Conservation (phyloP, 2,113 vertebrate genomes). For the Poeciliopsis prolifica region DNA sequence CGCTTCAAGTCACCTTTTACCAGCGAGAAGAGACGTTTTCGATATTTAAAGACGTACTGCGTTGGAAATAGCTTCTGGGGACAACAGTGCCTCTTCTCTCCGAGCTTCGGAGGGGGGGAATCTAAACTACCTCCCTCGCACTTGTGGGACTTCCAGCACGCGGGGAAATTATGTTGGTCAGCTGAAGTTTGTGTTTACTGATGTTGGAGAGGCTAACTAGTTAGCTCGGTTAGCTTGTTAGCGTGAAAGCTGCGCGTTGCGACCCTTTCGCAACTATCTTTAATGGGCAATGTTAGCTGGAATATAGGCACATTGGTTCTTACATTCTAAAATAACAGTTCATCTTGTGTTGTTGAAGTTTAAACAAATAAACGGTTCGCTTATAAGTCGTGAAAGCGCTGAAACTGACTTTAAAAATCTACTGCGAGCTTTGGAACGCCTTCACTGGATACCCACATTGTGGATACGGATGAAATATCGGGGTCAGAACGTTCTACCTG, state of each 20-base stretch:
- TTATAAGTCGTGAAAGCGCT: not conserved
- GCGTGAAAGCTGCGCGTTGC: conserved; percentile 42
- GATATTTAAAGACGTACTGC: conserved; percentile 31
- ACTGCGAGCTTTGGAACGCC: no score
- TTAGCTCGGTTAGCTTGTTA: conserved; percentile 68
- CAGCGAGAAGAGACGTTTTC: conserved; percentile 33
- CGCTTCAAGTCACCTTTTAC: conserved; percentile 55
- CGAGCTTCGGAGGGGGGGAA: not conserved
- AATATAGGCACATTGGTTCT: not conserved
- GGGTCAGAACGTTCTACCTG: conserved; percentile 1
- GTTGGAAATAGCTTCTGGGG: not conserved
- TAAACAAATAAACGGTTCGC: not conserved
- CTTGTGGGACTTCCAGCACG: not conserved
- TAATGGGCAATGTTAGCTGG: conserved; percentile 3
- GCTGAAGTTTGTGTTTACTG: conserved; percentile 65
- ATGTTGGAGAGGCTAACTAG: conserved; percentile 55
- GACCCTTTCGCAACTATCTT: not conserved
- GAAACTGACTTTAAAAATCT: not conserved
- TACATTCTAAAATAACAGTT: not conserved
- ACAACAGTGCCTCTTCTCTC: not conserved
- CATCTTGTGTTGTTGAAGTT: not conserved
- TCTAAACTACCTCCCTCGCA: not conserved
- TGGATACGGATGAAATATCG: conserved; percentile 22
- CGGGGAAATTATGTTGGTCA: conserved; percentile 10
- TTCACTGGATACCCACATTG: not conserved